A percentile compares a stretch with the other conserved stretches of the same genome.
Evolutionary conservation across 92 coral and sea anemone species (phyloP).

Genomic region (Bergia puertoricense): DNA sequence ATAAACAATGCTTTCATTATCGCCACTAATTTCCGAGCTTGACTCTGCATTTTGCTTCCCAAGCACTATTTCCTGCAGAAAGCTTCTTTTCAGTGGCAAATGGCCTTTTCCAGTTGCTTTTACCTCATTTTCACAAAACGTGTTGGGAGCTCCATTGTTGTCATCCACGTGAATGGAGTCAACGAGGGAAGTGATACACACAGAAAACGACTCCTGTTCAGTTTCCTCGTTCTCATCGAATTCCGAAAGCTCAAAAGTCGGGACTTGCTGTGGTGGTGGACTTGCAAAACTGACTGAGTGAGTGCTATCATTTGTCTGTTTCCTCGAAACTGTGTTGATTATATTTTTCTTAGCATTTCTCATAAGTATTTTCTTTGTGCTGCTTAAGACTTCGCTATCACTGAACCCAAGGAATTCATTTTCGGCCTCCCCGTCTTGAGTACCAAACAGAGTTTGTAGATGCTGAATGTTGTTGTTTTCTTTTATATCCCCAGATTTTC

Average conservation of each 20-base stretch:
- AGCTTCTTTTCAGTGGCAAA: not conserved
- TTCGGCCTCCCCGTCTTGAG: not conserved
- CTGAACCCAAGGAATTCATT: not conserved
- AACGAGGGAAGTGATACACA: constrained; percentile 25
- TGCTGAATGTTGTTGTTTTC: not conserved
- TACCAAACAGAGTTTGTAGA: constrained; percentile 3
- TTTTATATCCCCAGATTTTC: not conserved
- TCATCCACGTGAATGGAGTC: constrained; percentile 18
- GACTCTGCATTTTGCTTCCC: not conserved
- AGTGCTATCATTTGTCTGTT: not conserved
- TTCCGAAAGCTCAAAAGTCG: constrained; percentile 32
- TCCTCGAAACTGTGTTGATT: constrained; percentile 10
- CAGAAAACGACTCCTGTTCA: constrained; percentile 30
- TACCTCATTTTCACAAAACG: not conserved
- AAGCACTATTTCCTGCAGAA: not conserved
- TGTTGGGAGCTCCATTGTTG: not conserved
- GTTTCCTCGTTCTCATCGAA: constrained; percentile 1
- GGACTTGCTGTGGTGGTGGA: not conserved
- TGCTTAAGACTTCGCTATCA: not conserved
- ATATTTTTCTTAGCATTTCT: constrained; percentile 7
- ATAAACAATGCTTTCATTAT: constrained; percentile 23
- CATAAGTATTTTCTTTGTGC: constrained; percentile 18
- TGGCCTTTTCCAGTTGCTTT: not conserved
- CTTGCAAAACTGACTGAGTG: not conserved
- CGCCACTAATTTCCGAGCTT: not conserved